phyloP scores from a whole-genome alignment of 2,113 vertebrate genomes.

The Prinia subflava region DNA sequence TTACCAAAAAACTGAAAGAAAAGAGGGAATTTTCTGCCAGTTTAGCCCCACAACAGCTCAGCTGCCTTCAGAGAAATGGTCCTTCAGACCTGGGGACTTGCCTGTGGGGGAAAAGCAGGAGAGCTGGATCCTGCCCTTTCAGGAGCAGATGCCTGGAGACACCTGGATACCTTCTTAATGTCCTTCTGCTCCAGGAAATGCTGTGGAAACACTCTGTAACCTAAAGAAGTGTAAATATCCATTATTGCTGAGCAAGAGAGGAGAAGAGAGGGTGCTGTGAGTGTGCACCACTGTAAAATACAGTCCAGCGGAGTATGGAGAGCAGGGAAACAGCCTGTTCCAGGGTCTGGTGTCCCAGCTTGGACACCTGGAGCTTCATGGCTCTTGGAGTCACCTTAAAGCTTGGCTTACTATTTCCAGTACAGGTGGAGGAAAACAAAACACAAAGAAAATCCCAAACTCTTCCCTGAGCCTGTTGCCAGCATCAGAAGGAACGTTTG shows the following conservation, averaged over 20 bases:
- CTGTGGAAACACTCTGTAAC: neutral
- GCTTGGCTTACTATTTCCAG: neutral
- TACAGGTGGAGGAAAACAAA: neutral
- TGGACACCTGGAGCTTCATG: neutral
- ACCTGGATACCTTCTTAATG: neutral
- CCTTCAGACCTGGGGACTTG: fast-evolving
- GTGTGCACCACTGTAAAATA: neutral
- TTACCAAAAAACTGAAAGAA: neutral
- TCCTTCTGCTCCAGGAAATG: neutral
- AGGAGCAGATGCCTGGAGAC: neutral
- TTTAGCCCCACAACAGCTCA: neutral
- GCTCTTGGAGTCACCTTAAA: neutral
- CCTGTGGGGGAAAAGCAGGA: neutral
- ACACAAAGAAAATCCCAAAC: neutral
- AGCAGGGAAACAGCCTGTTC: too few relatives aligned
- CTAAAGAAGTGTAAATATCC: neutral
- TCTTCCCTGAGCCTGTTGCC: neutral
- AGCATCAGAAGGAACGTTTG: neutral
- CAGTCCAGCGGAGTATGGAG: neutral
- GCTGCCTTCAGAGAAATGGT: neutral
- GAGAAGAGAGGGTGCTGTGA: neutral
- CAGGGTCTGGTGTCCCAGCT: neutral
- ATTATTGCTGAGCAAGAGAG: neutral
- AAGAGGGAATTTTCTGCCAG: neutral
- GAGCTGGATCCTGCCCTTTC: neutral